Conservation (phyloP, 2,888 invertebrate genomes). For the Hemithea aestivaria region DNA sequence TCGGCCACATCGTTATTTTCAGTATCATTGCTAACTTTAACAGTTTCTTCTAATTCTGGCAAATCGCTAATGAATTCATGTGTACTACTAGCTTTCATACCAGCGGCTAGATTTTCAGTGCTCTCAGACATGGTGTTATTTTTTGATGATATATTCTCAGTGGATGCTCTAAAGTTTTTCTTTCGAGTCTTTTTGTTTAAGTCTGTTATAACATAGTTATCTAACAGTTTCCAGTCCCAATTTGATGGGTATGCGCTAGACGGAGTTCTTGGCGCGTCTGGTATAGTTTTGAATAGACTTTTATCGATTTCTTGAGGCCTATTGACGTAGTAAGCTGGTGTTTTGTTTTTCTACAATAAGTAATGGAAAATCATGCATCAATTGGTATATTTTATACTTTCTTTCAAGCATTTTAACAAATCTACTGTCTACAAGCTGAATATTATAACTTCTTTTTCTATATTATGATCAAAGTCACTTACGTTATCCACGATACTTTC, state of each 20-base stretch:
- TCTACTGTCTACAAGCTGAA: too few species aligned
- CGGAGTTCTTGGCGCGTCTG: constrained; percentile 90
- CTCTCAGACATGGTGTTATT: constrained; percentile 63
- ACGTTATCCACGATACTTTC: constrained; percentile 91
- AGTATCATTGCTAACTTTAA: constrained; percentile 30
- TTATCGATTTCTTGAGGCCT: constrained; percentile 88
- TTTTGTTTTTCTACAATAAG: constrained; percentile 86
- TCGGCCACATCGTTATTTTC: constrained; percentile 28
- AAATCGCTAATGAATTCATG: constrained; percentile 66
- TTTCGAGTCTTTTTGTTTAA: constrained; percentile 61
- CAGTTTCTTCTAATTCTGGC: constrained; percentile 61
- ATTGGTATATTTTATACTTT: neutral
- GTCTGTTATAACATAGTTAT: constrained; percentile 68
- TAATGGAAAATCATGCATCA: constrained; percentile 12
- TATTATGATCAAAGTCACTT: constrained; percentile 54
- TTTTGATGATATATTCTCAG: constrained; percentile 70
- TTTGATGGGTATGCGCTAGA: constrained; percentile 83
- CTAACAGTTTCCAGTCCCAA: constrained; percentile 86
- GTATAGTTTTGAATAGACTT: constrained; percentile 83
- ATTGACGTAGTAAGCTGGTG: constrained; percentile 88
- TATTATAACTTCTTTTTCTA: too few species aligned
- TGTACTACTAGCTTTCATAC: constrained; percentile 68
- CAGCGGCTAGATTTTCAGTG: constrained; percentile 45
- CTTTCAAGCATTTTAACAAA: neutral
- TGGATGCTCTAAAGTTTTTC: constrained; percentile 60